phyloP scores from a whole-genome alignment of 2,888 invertebrate species.

The Griposia aprilina region DNA sequence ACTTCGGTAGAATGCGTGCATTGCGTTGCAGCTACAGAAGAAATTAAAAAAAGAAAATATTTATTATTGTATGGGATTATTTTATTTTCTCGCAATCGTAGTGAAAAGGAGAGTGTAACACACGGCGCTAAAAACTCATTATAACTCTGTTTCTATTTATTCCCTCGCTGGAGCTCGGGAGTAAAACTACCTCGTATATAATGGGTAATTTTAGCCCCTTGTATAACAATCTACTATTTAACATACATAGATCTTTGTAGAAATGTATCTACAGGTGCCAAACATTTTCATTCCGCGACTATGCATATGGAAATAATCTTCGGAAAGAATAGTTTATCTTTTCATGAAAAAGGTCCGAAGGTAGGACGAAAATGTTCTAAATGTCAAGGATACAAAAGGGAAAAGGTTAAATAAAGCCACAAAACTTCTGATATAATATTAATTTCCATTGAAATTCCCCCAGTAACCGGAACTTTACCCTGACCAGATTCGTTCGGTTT shows the following conservation, averaged over 20 bases:
- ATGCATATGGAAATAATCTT: slow-evolving; percentile 17
- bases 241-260: neutral
- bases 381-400: slow-evolving; percentile 47
- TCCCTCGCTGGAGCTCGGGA: too few relatives aligned
- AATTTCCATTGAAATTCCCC: slow-evolving; percentile 41
- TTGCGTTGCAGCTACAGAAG: too few relatives aligned
- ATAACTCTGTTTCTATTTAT: too few relatives aligned
- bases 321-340: slow-evolving; percentile 19
- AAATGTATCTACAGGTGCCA: neutral
- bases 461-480: slow-evolving; percentile 29
- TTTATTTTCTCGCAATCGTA: too few relatives aligned
- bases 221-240: too few relatives aligned
- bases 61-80: too few relatives aligned
- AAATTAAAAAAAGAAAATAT: too few relatives aligned
- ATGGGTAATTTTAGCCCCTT: too few relatives aligned
- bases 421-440: slow-evolving; percentile 18
- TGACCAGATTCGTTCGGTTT: slow-evolving; percentile 19
- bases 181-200: too few relatives aligned
- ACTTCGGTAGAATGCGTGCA: too few relatives aligned
- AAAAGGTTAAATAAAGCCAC: slow-evolving; percentile 39
- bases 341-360: slow-evolving; percentile 25
- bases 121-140: too few relatives aligned
- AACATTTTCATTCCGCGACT: neutral
- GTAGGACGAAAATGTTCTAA: slow-evolving; percentile 14
- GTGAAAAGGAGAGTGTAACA: too few relatives aligned